phyloP scores from a whole-genome alignment of 1,140 invertebrate genomes.

The Adoxophyes honmai region DNA sequence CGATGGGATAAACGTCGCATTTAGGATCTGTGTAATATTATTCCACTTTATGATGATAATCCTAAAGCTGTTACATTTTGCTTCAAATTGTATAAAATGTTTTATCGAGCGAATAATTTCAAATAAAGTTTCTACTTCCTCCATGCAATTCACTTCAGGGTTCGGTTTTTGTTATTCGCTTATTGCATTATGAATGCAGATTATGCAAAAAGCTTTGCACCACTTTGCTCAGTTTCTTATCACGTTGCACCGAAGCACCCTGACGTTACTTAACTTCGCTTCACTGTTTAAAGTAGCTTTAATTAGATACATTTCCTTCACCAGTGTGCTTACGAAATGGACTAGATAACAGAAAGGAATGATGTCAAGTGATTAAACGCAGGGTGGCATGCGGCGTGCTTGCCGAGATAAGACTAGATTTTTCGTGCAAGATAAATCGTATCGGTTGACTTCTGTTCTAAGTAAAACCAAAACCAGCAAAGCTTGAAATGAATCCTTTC shows the following conservation, averaged over 20 bases:
- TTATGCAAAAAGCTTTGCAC: conserved; percentile 1
- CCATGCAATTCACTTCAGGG: too few relatives aligned
- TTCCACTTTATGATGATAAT: too few relatives aligned
- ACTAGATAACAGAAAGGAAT: conserved; percentile 19
- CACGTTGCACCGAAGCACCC: not conserved
- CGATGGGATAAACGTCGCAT: too few relatives aligned
- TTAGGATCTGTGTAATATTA: too few relatives aligned
- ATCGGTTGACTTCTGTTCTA: not conserved
- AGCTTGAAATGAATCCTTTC: not conserved
- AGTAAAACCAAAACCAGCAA: not conserved
- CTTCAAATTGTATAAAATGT: too few relatives aligned
- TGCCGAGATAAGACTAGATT: not conserved
- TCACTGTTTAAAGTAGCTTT: too few relatives aligned
- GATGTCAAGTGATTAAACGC: conserved; percentile 9
- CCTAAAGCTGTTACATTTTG: too few relatives aligned
- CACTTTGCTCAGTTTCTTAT: not conserved
- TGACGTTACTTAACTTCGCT: too few relatives aligned
- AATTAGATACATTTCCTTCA: conserved; percentile 21
- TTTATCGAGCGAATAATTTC: too few relatives aligned
- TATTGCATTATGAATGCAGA: conserved; percentile 6
- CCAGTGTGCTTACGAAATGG: conserved; percentile 34
- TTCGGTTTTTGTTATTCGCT: conserved; percentile 1
- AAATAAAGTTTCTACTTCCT: too few relatives aligned
- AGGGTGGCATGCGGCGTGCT: not conserved
- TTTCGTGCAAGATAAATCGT: not conserved